A percentile compares a stretch with the other conserved stretches of the same genome.
Evolutionary conservation across 2,888 invertebrate species (phyloP).

Genomic region (Lepeophtheirus nordmannii): DNA sequence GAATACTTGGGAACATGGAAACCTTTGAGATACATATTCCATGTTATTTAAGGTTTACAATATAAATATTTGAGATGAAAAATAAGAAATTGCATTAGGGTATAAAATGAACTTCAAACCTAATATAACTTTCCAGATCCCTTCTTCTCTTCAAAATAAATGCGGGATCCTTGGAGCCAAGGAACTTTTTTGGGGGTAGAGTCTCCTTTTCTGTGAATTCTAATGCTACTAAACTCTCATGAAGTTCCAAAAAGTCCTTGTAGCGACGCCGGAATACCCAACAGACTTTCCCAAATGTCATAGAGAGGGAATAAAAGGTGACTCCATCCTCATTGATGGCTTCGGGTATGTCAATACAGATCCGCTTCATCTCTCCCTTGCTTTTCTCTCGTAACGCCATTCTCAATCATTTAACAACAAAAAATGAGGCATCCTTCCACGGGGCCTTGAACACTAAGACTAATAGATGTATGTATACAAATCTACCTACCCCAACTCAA

Average conservation of each 20-base stretch:
- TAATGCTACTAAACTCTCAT: constrained; percentile 54
- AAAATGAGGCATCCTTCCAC: too few species aligned
- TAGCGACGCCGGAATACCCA: constrained; percentile 78
- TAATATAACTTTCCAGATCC: constrained; percentile 56
- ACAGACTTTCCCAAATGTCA: constrained; percentile 38
- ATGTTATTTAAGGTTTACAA: too few species aligned
- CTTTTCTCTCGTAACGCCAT: too few species aligned
- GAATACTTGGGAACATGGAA: too few species aligned
- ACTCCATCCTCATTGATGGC: constrained; percentile 25
- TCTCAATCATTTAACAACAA: too few species aligned
- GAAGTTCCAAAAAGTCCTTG: constrained; percentile 72
- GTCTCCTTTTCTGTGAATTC: constrained; percentile 68
- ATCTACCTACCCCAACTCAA: too few species aligned
- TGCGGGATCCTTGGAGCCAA: constrained; percentile 70
- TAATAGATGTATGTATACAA: too few species aligned
- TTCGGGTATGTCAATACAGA: constrained; percentile 18
- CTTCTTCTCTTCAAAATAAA: constrained; percentile 69
- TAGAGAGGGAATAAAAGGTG: constrained; percentile 27
- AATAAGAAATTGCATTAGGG: too few species aligned
- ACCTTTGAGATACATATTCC: too few species aligned
- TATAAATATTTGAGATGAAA: too few species aligned
- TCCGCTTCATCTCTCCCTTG: too few species aligned
- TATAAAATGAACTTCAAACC: neutral
- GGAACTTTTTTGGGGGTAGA: constrained; percentile 79
- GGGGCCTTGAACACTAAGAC: too few species aligned